Base-by-base conservation (phyloP, 2,888 invertebrate species). In the Melanchra persicariae region DNA sequence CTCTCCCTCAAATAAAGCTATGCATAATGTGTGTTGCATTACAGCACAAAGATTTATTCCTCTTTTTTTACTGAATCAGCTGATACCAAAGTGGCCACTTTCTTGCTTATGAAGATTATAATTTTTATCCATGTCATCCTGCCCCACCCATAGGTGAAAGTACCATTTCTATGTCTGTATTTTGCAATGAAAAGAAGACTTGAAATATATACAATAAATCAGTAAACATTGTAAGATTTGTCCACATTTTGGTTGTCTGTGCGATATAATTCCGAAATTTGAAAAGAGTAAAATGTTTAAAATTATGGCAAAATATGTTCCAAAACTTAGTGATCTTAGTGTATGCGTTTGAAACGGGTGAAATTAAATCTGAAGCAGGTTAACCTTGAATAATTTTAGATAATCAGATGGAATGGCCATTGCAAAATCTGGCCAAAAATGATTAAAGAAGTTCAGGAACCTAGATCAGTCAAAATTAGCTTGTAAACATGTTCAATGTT, bases 141-240 rank as follows among this genome's bases (percentile, higher is more conserved):
- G 0, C 70, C 77, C 55, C 77, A 49, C 57, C 49, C 49, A 45
- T 43, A 37, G 77, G 72, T 73, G 72, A 73, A 73, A 73, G 72
- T 57, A 51, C n/a, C 19, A 55, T 40, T 75, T 67, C 22, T 49
- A 57, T 57, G 12, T 22, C 19, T 40, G 2, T 19, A 43, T 2
- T 12, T 47, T 2, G 19, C 15, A 34, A 24, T 26, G 24, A 77
- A 34, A 55, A 26, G n/a, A 75, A 17, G 40, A 55, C 15, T 43
- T 26, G 7, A 40, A 26, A 54, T 19, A 34, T 15, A 26, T 22
- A 24, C 17, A 30, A 37, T 26, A 10, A 37, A 37, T 26, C 37
- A 37, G 19, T 22, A 22, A 12, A 12, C n/a, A 34, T 3, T 30
- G 0, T 24, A 45, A 15, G 7, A 45, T 71, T 37, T 30, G 3